Percentiles rank a stretch among this genome's conserved stretches.
These are phyloP conservation scores for Dioctria linearis DNA, from an alignment of 2,888 invertebrate species.

Conservation along the genomic window DNA sequence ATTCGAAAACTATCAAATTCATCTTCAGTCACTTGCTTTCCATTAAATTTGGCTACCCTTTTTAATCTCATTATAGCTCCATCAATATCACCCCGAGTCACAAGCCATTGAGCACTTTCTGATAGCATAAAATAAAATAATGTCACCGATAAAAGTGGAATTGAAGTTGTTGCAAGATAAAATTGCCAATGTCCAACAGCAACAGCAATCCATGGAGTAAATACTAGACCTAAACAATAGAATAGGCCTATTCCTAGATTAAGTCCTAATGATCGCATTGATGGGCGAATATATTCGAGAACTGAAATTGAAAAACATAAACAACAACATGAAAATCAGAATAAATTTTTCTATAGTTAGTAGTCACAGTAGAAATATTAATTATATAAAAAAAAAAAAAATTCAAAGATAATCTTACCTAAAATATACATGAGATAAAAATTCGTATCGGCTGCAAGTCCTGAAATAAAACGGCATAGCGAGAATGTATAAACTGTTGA, in stretches of 20 bases:
- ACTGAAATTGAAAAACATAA: conserved; percentile 69
- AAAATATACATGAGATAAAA: conserved; percentile 78
- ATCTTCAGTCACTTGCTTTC: conserved; percentile 69
- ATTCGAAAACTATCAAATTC: conserved; percentile 70
- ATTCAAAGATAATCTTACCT: conserved; percentile 67
- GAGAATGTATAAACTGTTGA: conserved; percentile 72
- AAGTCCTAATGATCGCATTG: conserved; percentile 74
- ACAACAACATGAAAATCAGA: not conserved
- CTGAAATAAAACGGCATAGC: conserved; percentile 74
- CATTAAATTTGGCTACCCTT: conserved; percentile 74
- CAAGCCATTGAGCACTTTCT: conserved; percentile 77
- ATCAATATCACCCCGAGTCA: conserved; percentile 73
- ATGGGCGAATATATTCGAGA: conserved; percentile 75
- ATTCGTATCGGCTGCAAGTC: conserved; percentile 75
- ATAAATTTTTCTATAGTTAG: not conserved
- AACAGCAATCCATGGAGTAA: conserved; percentile 73
- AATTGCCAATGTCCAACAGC: conserved; percentile 72
- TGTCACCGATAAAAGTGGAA: conserved; percentile 72
- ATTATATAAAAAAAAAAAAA: no score
- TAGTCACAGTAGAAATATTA: no score
- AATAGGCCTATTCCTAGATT: conserved; percentile 76
- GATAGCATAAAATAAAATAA: conserved; percentile 73
- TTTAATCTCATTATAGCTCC: conserved; percentile 73
- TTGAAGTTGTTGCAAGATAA: conserved; percentile 72
- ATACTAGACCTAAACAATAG: conserved; percentile 74